Evolutionary conservation across 2,888 invertebrate genomes (phyloP).

Genomic region (Dendrolimus houi): DNA sequence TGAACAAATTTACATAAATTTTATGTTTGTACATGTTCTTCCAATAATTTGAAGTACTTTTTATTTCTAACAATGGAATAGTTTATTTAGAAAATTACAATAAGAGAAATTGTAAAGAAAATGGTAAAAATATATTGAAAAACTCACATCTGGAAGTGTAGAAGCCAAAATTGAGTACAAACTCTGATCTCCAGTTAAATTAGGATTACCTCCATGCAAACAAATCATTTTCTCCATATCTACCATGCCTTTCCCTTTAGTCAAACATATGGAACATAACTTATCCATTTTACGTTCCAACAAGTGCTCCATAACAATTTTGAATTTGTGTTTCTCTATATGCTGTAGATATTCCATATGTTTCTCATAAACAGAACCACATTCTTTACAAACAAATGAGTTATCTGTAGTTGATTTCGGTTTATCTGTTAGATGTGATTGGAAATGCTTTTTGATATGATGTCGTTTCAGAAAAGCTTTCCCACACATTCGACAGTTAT

Average conservation of each 20-base stretch:
- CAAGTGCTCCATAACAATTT: conserved; percentile 39
- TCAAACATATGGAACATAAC: conserved; percentile 49
- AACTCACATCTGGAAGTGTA: conserved; percentile 55
- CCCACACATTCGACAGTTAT: conserved; percentile 50
- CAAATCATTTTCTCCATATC: conserved; percentile 38
- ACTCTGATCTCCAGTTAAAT: conserved; percentile 41
- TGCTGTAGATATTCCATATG: conserved; percentile 45
- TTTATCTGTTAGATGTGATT: conserved; percentile 18
- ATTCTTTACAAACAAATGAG: conserved; percentile 40
- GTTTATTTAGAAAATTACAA: neutral
- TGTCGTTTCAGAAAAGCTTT: conserved; percentile 46
- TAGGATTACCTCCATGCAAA: conserved; percentile 52
- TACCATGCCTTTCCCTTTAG: conserved; percentile 29
- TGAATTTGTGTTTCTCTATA: conserved; percentile 61
- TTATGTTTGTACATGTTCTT: no score
- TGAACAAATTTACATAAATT: no score
- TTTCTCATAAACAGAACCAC: conserved; percentile 26
- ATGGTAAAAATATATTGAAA: neutral
- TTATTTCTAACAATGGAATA: no score
- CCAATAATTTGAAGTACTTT: neutral
- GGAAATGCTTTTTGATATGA: conserved; percentile 40
- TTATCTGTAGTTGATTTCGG: conserved; percentile 5
- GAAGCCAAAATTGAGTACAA: conserved; percentile 40
- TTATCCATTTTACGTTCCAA: conserved; percentile 40
- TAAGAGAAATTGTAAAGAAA: neutral